These are phyloP conservation scores for Scolopax rusticola DNA, from an alignment of 2,797 vertebrate species.

Conservation along the genomic window DNA sequence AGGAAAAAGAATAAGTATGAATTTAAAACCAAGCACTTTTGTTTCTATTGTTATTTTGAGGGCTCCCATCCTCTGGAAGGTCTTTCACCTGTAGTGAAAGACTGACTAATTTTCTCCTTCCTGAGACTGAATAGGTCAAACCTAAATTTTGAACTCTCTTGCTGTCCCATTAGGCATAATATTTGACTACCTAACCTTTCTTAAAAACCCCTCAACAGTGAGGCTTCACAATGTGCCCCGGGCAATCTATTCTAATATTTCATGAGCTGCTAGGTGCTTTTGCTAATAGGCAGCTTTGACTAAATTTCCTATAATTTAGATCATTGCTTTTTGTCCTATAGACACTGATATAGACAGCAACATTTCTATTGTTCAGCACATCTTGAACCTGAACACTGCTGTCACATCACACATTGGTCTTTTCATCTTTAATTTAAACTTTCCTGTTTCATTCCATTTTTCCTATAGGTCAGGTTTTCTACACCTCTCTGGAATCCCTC, in stretches of 20 bases:
- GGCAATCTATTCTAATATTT: neutral
- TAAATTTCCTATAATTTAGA: neutral
- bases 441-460: neutral
- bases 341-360: neutral
- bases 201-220: neutral
- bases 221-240: neutral
- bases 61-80: neutral
- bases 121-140: neutral
- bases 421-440: conserved; percentile 5
- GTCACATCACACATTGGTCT: neutral
- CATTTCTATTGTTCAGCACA: neutral
- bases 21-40: neutral
- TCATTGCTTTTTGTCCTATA: neutral
- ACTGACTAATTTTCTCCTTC: neutral
- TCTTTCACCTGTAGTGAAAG: neutral
- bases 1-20: neutral
- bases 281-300: neutral
- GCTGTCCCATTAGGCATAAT: neutral
- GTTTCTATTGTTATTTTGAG: neutral
- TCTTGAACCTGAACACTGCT: neutral
- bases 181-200: fast-evolving
- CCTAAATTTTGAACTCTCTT: neutral
- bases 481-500: neutral
- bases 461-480: neutral
- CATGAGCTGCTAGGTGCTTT: neutral